phyloP scores from a whole-genome alignment of 2,888 invertebrate genomes.

The Tetranychus piercei region DNA sequence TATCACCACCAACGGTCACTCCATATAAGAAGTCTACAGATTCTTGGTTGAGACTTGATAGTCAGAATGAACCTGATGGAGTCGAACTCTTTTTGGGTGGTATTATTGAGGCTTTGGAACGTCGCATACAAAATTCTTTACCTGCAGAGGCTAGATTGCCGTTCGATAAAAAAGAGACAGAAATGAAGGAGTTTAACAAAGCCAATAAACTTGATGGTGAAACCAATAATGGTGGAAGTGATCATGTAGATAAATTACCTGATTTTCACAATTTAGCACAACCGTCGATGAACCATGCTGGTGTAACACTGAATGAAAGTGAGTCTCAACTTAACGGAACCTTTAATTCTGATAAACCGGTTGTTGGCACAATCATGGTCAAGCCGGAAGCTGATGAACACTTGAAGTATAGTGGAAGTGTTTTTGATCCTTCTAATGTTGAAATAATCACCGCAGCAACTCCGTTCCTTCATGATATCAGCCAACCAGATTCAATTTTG shows the following conservation, averaged over 20 bases:
- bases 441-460: slow-evolving; percentile 18
- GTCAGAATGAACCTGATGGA: background rate
- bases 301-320: background rate
- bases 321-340: background rate
- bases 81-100: slow-evolving; percentile 7
- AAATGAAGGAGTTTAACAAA: background rate
- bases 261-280: background rate
- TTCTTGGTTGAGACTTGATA: background rate
- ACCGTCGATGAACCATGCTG: background rate
- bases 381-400: background rate
- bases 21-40: background rate
- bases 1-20: background rate
- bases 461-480: slow-evolving; percentile 13
- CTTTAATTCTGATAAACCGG: slow-evolving; percentile 4
- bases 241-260: background rate
- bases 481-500: slow-evolving; percentile 14
- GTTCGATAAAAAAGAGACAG: background rate
- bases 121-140: slow-evolving; percentile 7
- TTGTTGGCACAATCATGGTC: background rate
- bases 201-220: background rate
- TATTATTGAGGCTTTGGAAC: slow-evolving; percentile 16
- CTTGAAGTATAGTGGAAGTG: background rate
- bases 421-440: slow-evolving; percentile 3
- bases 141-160: slow-evolving; percentile 14
- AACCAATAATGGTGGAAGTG: background rate